Evolutionary conservation across 2,797 vertebrate genomes (phyloP), one percentile per base, ranked within the genome.

Genomic region (Esox lucius): DNA sequence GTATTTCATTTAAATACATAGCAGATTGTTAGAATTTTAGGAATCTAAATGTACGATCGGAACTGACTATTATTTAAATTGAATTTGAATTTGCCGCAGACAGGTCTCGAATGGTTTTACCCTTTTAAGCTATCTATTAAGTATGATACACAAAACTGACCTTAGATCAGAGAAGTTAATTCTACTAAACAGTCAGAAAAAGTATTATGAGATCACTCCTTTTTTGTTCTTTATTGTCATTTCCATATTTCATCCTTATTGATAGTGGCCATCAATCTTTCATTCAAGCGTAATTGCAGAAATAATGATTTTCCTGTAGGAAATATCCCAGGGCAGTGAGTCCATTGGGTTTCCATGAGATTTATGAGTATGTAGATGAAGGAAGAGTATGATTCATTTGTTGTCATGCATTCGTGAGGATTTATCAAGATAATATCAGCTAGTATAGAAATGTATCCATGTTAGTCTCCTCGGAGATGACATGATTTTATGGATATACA

Each of bases 271-370:
- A 72, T 72, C 53, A 65, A 65, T 68, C 65, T 69, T 66, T 61
- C 51, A 67, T 62, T 72, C 42, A 51, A 62, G 66, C 39, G 17
- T 73, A 76, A 79, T 75, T 75, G 75, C 65, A 48, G 28, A 49
- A 51, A 49, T 26, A 75, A 62, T 28, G 35, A 76, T 76, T 79
- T 73, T 79, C 71, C 51, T 61, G 70, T 39, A 22, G 35, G 70
- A 24, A 70, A 22, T 56, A 39, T 33, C 53, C n/a, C 49, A n/a
- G 28, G 53, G 15, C 22, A 15, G 35, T 28, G 31, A 68, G 9
- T 35, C 78, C 66, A 17, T 51, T 46, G 65, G 65, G 62, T 71
- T 69, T 46, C 22, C 70, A 35, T 39, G 61, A 73, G 70, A 61
- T 70, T 70, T 51, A 42, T 61, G 56, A 39, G 19, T 33, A 61